Evolutionary conservation across 1,140 invertebrate genomes (phyloP).

Genomic region (Anoplophora glabripennis): DNA sequence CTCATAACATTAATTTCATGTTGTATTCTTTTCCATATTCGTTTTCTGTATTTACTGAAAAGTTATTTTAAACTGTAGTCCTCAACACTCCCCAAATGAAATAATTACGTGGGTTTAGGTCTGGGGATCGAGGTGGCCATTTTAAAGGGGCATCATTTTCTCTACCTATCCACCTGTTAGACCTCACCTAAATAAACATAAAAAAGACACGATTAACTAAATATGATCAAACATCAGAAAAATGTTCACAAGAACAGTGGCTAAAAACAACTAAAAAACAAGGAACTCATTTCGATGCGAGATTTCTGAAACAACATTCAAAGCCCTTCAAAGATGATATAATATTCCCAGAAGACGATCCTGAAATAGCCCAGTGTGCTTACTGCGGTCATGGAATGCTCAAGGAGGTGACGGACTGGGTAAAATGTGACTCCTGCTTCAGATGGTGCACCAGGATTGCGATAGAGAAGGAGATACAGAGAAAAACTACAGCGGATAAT

Average conservation of each 20-base stretch:
- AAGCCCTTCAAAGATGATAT: neutral
- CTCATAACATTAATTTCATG: too few relatives aligned
- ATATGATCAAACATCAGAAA: too few relatives aligned
- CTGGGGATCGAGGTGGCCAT: too few relatives aligned
- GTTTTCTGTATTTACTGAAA: too few relatives aligned
- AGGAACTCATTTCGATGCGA: conserved; percentile 7
- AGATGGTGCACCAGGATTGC: conserved; percentile 1
- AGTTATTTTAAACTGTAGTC: too few relatives aligned
- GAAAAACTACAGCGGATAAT: neutral
- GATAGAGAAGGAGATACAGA: neutral
- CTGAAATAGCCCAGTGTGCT: conserved; percentile 1
- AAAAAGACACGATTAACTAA: too few relatives aligned
- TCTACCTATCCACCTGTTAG: too few relatives aligned
- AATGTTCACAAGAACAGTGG: neutral
- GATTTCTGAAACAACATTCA: neutral
- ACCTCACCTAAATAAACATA: too few relatives aligned
- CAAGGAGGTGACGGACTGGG: conserved; percentile 3
- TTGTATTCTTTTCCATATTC: too few relatives aligned
- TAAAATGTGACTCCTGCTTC: conserved; percentile 7
- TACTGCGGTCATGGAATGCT: conserved; percentile 12
- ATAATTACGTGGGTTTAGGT: too few relatives aligned
- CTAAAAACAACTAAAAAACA: neutral
- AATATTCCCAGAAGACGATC: conserved; percentile 6
- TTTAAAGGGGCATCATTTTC: too few relatives aligned
- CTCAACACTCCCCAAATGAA: too few relatives aligned